phyloP scores from a whole-genome alignment of 2,113 vertebrate species.

The Anas platyrhynchos region DNA sequence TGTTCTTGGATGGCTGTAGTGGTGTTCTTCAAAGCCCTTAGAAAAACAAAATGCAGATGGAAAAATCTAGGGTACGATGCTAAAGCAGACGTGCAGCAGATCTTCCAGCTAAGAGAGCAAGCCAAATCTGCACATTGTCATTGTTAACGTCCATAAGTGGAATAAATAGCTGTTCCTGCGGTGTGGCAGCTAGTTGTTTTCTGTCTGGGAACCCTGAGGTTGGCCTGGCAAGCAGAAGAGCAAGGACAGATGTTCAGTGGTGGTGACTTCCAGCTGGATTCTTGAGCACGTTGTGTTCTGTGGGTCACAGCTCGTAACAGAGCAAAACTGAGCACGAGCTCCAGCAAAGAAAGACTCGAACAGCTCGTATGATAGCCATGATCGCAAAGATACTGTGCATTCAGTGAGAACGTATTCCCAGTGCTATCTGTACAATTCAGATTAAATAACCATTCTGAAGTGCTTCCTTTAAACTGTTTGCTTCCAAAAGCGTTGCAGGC shows the following conservation, averaged over 20 bases:
- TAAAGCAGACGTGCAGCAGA: not conserved
- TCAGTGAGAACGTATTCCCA: constrained; percentile 52
- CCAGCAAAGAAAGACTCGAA: not conserved
- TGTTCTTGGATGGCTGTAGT: not conserved
- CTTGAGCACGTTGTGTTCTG: not conserved
- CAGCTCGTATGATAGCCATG: not conserved
- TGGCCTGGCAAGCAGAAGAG: constrained; percentile 1
- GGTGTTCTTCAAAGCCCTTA: not conserved
- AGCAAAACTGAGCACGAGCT: constrained; percentile 59
- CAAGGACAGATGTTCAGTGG: not conserved
- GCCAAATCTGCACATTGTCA: not conserved
- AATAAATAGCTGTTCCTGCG: not conserved
- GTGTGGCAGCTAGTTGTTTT: constrained; percentile 14
- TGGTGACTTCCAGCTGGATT: constrained; percentile 59
- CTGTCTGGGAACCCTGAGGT: not conserved
- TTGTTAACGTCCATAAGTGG: not conserved
- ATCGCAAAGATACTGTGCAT: constrained; percentile 42
- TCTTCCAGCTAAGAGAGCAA: not conserved
- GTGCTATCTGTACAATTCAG: constrained; percentile 68
- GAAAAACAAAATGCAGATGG: not conserved
- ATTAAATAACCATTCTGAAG: constrained; percentile 65
- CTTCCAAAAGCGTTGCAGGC: constrained; percentile 47
- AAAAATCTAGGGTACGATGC: not conserved
- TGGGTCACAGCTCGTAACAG: constrained; percentile 40
- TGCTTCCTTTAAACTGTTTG: constrained; percentile 57